phyloP scores from a whole-genome alignment of 2,888 invertebrate genomes.

The Altica lythri region DNA sequence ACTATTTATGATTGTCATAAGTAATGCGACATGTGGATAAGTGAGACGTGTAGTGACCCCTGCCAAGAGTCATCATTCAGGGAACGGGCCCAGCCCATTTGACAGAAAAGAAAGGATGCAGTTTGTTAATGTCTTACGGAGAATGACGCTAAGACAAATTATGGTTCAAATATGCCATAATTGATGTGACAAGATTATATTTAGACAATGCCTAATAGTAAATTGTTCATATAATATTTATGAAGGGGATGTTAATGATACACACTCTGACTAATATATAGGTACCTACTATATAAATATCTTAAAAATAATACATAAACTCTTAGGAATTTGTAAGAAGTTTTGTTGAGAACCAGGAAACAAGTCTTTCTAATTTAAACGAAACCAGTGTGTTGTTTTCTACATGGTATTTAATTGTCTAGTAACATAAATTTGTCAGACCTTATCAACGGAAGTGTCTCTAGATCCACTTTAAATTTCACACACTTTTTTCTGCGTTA shows the following conservation, averaged over 20 bases:
- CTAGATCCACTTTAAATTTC: conserved; percentile 40
- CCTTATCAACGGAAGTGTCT: conserved; percentile 42
- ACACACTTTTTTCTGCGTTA: conserved; percentile 40
- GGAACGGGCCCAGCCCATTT: conserved; percentile 33
- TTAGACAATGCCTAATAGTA: conserved; percentile 7
- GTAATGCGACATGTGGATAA: conserved; percentile 38
- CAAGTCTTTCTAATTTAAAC: too few species aligned
- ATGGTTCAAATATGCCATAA: conserved; percentile 36
- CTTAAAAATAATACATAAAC: too few species aligned
- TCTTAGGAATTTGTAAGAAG: too few species aligned
- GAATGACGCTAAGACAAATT: conserved; percentile 40
- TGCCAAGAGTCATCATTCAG: conserved; percentile 28
- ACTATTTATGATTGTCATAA: conserved; percentile 45
- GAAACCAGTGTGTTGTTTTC: too few species aligned
- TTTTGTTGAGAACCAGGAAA: too few species aligned
- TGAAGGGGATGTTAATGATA: too few species aligned
- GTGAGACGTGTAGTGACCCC: conserved; percentile 29
- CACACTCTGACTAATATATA: too few species aligned
- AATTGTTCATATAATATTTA: too few species aligned
- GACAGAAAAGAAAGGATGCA: conserved; percentile 31
- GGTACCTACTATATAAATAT: too few species aligned
- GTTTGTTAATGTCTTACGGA: conserved; percentile 27
- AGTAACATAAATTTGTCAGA: conserved; percentile 34
- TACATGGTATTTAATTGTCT: conserved; percentile 29
- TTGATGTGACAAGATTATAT: conserved; percentile 13